These are phyloP conservation scores for Novumbra hubbsi DNA, from an alignment of 2,797 vertebrate genomes.

Conservation along the genomic window DNA sequence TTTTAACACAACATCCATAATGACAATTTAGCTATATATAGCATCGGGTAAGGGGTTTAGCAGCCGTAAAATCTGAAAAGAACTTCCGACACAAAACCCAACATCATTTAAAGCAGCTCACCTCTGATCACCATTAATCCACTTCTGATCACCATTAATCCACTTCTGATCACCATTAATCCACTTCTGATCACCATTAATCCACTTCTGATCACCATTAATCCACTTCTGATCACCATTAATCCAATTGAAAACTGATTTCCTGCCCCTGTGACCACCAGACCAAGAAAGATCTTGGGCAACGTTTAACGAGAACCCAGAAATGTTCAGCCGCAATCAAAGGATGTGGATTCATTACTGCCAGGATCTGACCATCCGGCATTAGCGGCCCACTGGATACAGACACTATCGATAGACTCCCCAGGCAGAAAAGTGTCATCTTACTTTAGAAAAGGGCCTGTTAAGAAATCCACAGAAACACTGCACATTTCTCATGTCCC, in stretches of 20 bases:
- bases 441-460: not conserved
- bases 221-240: not conserved
- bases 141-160: too few relatives aligned
- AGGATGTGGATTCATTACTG: not conserved
- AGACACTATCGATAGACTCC: not conserved
- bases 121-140: not conserved
- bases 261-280: not conserved
- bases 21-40: conserved; percentile 12
- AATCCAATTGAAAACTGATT: not conserved
- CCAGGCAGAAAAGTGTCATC: not conserved
- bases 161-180: not conserved
- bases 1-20: conserved; percentile 8
- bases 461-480: conserved; percentile 1
- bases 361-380: not conserved
- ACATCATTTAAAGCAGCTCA: not conserved
- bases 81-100: conserved; percentile 1
- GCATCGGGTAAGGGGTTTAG: not conserved
- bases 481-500: conserved; percentile 25
- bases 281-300: not conserved
- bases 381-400: not conserved
- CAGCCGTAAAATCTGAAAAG: conserved; percentile 9
- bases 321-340: not conserved
- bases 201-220: not conserved
- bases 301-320: not conserved
- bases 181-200: too few relatives aligned